Evolutionary conservation across 2,113 vertebrate genomes (phyloP), one percentile per base, ranked within the genome.

Genomic region (Sminthopsis crassicaudata): DNA sequence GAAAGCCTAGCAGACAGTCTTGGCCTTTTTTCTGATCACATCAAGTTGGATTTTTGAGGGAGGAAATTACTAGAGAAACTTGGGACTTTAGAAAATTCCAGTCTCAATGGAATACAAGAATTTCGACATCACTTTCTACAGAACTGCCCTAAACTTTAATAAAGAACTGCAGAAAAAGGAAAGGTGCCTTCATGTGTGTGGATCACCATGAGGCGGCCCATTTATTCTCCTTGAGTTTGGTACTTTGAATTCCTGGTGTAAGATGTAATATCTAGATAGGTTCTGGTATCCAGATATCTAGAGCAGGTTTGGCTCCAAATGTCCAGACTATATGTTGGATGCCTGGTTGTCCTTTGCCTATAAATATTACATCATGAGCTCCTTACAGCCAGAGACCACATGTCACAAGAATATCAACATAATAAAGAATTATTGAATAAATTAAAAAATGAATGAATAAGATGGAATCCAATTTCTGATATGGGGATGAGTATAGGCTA

Each of bases 11-110:
- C 51, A 89, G 50, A 51, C 24, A 46, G 91, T 96, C 52, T 90
- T 96, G 90, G 26, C 90, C 9, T 91, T 30, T 2, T 25, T n/a
- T 26, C 95, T 53, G 94, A 92, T 90, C 57, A 90, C 90, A 48
- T 52, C 90, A 89, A 76, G 84, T 51, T 94, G 90, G 53, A 93
- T 46, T 53, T 90, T 95, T 51, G 90, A 46, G 48, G 94, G 91
- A 57, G 89, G 36, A 52, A 95, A 84, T 96, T 95, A 52, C 10
- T 25, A 27, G 30, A 91, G 92, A 92, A 96, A 91, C 67, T 90
- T 93, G 92, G 92, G 91, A 76, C 53, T 12, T 53, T 14, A 67
- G 84, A 92, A 90, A 30, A 26, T 91, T 91, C 50, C 57, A 42
- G n/a, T 42, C n/a, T 84, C n/a, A 22, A 22, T 23, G n/a, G n/a